Evolutionary conservation across 2,797 vertebrate species (phyloP), one percentile per base, ranked within the genome.

Genomic region (Hylomyscus alleni): DNA sequence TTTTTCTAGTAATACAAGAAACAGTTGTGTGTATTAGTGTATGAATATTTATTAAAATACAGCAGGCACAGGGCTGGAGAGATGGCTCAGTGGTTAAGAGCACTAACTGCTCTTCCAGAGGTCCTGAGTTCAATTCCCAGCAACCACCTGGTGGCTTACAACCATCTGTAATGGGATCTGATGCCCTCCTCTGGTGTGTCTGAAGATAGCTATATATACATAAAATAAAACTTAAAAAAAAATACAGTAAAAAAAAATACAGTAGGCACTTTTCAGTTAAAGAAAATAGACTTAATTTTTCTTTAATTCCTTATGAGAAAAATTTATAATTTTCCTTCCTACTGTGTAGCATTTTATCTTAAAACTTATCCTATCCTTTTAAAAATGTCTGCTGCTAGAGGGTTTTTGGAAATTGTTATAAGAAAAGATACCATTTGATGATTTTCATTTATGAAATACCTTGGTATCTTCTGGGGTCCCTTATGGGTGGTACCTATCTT

Each of bases 1-100:
- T 89, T 77, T 58, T 54, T 94, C 69, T 95, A 91, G 47, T 83
- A 86, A 58, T 78, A 72, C 20, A 34, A 80, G 93, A 93, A 90
- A 77, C 75, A 54, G 47, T 89, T 90, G 1, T 73, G 15, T 26
- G 22, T 87, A 40, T 87, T 90, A 91, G 26, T 85, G 90, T 29
- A 31, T 90, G 5, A 73, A 76, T 54, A 40, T 58, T 91, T 88
- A 24, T 40, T 94, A 56, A 77, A 89, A 29, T 10, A 37, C 0
- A 89, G 24, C 69, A 87, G 84, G 9, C 14, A 76, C 4, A 1
- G 69, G 3, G 19, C 69, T 72, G n/a, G 69, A 72, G 69, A 72
- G 69, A 22, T 37, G 19, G 19, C 34, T 72, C 69, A 37, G n/a
- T 17, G 10, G 69, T 72, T 72, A 72, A 37, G 69, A 72, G n/a